Evolutionary conservation across 2,797 vertebrate species (phyloP), one percentile per base, ranked within the genome.

Genomic region (Scyliorhinus canicula): DNA sequence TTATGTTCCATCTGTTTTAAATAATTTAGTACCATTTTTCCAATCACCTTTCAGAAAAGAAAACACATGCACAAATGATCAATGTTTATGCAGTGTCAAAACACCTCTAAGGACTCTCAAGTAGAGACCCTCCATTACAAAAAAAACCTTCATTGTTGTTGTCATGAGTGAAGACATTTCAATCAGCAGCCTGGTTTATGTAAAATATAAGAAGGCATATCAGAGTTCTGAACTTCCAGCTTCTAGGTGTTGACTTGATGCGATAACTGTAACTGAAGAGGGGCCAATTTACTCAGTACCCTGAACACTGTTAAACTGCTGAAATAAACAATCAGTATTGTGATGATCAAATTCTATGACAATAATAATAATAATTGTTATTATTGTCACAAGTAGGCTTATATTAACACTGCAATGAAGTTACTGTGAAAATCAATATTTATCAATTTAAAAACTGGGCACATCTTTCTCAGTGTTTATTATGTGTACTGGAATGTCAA

Each of bases 331-430:
- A 9, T 40, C 50, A 55, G 50, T 11, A 63, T 40, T 91, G 57
- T 91, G 88, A 91, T 91, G 88, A 57, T 9, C n/a, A 60, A 40
- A 65, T n/a, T n/a, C n/a, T n/a, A n/a, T n/a, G n/a, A n/a, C n/a
- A n/a, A n/a, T n/a, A n/a, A n/a, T n/a, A n/a, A n/a, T n/a, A n/a
- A n/a, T n/a, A n/a, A n/a, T n/a, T n/a, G n/a, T n/a, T n/a, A n/a
- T n/a, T n/a, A n/a, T n/a, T n/a, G n/a, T n/a, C n/a, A n/a, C n/a
- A n/a, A n/a, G n/a, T n/a, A n/a, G n/a, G n/a, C n/a, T n/a, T n/a
- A n/a, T n/a, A n/a, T n/a, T n/a, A n/a, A n/a, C n/a, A n/a, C n/a
- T n/a, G n/a, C n/a, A n/a, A n/a, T n/a, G n/a, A n/a, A n/a, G n/a
- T n/a, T n/a, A n/a, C n/a, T n/a, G n/a, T n/a, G n/a, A n/a, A n/a